Percentiles rank a stretch among this genome's conserved stretches.
These are phyloP conservation scores for Gasterosteus aculeatus DNA, from an alignment of 2,113 vertebrate genomes.

Conservation along the genomic window DNA sequence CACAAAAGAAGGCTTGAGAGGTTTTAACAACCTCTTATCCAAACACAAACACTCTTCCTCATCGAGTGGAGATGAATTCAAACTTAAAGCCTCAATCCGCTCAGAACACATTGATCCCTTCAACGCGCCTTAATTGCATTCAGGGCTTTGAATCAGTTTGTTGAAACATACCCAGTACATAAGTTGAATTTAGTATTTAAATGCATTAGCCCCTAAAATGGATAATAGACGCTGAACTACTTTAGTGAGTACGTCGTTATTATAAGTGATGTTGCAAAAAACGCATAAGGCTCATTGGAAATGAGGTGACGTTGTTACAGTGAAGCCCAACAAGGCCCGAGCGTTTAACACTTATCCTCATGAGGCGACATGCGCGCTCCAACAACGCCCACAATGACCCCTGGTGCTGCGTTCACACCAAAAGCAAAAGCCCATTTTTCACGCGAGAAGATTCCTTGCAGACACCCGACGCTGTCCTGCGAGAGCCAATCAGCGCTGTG, in stretches of 20 bases:
- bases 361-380: not conserved
- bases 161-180: not conserved
- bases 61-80: not conserved
- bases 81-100: not conserved
- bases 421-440: no score
- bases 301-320: not conserved
- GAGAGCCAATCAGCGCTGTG: no score
- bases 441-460: no score
- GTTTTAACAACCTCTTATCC: conserved; percentile 6
- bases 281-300: no score
- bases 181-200: not conserved
- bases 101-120: not conserved
- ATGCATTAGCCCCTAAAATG: not conserved
- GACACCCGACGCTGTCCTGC: no score
- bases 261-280: not conserved
- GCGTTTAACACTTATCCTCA: no score
- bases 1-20: not conserved
- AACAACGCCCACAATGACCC: not conserved
- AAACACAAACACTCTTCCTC: not conserved
- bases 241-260: not conserved
- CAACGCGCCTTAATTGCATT: not conserved
- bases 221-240: not conserved
- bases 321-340: not conserved
- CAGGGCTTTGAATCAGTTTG: not conserved
- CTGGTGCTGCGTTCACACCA: no score